Evolutionary conservation across 2,113 vertebrate species (phyloP), one percentile per base, ranked within the genome.

Genomic region (Eonycteris spelaea): DNA sequence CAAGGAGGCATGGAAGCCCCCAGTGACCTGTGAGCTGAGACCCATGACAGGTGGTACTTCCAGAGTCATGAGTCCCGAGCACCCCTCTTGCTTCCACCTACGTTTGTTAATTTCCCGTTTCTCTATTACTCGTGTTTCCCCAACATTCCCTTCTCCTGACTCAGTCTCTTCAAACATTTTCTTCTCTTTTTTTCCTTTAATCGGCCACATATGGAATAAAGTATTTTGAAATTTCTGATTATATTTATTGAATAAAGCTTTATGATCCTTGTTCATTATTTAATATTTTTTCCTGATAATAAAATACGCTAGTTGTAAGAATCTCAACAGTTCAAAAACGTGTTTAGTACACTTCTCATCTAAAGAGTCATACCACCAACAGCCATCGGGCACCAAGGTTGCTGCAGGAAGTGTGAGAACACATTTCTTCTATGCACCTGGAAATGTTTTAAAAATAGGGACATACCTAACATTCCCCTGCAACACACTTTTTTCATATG

Each of bases 221-320:
- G 45, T 83, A 82, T 85, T 94, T 95, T 84, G 86, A 95, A 65
- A 30, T 14, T 75, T 95, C 91, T n/a, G 83, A 95, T 93, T 91
- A 86, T 97, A 95, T 96, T 86, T 95, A 93, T 83, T 96, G 95
- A 97, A 95, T 96, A 95, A 97, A 96, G 93, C 33, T 95, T 97
- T 93, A 94, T 89, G 93, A 33, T 96, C 59, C 59, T 94, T 96
- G 77, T 94, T 95, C 84, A 78, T 86, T 55, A 71, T n/a, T 86
- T 51, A 75, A 3, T 40, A 40, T 28, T 80, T 78, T 26, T 21
- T 28, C 55, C 35, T 30, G 28, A 55, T 79, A 65, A 85, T 67
- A 83, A 95, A 82, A 75, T 33, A 67, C 22, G 6, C 61, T 53
- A 61, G 38, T 19, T 82, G 45, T 77, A 68, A 89, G 67, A 30